A percentile compares a stretch with the other conserved stretches of the same genome.
These are phyloP conservation scores for Microcebus ravelobensis DNA, from an alignment of 2,113 vertebrate genomes.

Conservation along the genomic window DNA sequence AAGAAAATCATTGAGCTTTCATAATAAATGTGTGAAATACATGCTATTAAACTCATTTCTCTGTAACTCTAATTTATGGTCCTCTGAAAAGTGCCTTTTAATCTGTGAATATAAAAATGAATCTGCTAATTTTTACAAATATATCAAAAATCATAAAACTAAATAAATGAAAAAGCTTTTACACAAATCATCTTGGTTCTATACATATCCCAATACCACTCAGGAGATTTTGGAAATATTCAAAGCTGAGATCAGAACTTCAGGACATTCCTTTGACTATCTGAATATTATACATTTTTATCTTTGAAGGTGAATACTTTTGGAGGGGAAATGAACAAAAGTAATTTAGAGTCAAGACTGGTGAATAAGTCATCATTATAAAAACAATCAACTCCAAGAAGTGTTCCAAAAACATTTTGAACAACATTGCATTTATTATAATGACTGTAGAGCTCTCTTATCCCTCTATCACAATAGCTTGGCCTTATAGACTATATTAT, in stretches of 20 bases:
- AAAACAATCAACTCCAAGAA: background rate
- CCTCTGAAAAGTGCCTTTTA: background rate
- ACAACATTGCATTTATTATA: background rate
- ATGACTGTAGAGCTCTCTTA: background rate
- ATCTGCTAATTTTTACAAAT: constrained; percentile 33
- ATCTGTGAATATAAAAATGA: constrained; percentile 47
- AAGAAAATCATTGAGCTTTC: constrained; percentile 1
- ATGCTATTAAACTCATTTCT: constrained; percentile 17
- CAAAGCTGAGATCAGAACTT: background rate
- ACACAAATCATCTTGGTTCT: background rate
- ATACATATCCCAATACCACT: background rate
- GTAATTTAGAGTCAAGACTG: background rate
- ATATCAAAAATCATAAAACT: background rate
- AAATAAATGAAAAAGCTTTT: background rate
- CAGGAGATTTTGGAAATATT: background rate
- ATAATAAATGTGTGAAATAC: background rate
- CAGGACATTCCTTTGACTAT: background rate
- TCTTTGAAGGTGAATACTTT: constrained; percentile 20
- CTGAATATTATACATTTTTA: background rate
- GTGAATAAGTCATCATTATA: background rate
- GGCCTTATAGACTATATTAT: background rate
- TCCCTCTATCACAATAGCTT: background rate
- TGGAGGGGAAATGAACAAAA: background rate
- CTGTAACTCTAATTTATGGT: background rate
- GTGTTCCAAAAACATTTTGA: background rate